Conservation (phyloP, 2,113 vertebrate genomes). For the Numenius arquata region DNA sequence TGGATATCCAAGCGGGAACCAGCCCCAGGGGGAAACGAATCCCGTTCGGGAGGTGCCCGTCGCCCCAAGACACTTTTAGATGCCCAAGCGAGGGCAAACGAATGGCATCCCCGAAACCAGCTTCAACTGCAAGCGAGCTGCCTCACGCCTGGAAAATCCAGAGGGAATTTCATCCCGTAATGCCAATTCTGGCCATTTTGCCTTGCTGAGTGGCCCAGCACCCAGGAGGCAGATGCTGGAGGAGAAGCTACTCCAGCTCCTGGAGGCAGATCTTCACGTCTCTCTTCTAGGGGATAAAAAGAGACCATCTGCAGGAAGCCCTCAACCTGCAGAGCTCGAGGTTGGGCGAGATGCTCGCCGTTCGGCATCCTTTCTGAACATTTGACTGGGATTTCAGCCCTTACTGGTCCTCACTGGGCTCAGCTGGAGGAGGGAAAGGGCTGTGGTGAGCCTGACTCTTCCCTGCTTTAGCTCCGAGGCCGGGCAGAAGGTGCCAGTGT, state of each 20-base stretch:
- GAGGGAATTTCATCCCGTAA: neutral
- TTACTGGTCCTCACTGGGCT: neutral
- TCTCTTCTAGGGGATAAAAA: neutral
- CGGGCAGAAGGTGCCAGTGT: neutral
- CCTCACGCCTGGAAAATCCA: rapidly evolving
- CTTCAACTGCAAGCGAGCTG: rapidly evolving
- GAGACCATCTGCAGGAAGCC: neutral
- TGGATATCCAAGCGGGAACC: neutral
- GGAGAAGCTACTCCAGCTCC: neutral
- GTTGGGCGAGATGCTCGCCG: neutral
- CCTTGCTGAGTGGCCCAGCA: neutral
- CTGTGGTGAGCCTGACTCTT: rapidly evolving
- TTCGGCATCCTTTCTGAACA: neutral
- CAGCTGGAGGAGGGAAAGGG: neutral
- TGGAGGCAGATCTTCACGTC: rapidly evolving
- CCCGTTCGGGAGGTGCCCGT: rapidly evolving
- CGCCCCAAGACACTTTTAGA: neutral
- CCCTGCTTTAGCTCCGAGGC: neutral
- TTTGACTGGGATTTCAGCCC: neutral
- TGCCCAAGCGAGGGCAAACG: rapidly evolving
- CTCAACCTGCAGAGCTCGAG: neutral
- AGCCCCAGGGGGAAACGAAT: rapidly evolving
- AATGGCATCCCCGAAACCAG: neutral
- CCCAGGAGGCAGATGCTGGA: neutral
- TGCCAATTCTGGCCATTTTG: rapidly evolving